Percentiles rank a stretch among this genome's conserved stretches.
phyloP scores from a whole-genome alignment of 2,888 invertebrate genomes.

The Atrina japonica region DNA sequence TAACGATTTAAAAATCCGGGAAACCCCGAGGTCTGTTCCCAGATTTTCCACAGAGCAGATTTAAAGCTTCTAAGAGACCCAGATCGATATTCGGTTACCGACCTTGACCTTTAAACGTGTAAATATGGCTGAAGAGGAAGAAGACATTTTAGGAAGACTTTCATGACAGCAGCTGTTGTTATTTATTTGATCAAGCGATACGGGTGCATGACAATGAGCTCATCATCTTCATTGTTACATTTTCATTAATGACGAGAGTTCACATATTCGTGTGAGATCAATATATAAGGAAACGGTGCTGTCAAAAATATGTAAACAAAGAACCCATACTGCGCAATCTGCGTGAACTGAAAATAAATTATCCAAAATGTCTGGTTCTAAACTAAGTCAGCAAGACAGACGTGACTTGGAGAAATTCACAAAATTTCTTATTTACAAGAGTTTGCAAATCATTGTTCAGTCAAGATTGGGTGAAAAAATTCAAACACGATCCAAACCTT shows the following conservation, averaged over 20 bases:
- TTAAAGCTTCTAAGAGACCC: not conserved
- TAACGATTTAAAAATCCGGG: too few species aligned
- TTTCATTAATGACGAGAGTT: too few species aligned
- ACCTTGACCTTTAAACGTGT: conserved; percentile 41
- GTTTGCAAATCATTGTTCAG: conserved; percentile 95
- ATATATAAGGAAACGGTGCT: not conserved
- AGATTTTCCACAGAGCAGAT: too few species aligned
- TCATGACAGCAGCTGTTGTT: not conserved
- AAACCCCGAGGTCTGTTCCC: too few species aligned
- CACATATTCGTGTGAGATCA: not conserved
- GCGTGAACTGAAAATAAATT: not conserved
- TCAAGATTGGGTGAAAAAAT: conserved; percentile 94
- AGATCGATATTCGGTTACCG: not conserved
- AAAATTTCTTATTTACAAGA: conserved; percentile 92
- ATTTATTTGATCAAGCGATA: too few species aligned
- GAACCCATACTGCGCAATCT: too few species aligned
- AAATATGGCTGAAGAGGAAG: conserved; percentile 19
- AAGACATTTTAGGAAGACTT: not conserved
- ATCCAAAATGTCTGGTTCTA: conserved; percentile 35
- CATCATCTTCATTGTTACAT: too few species aligned
- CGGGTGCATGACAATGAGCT: too few species aligned
- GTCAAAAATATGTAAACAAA: too few species aligned
- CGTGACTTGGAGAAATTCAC: conserved; percentile 94
- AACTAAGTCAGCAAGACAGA: conserved; percentile 78
- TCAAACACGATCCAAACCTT: conserved; percentile 89